Conservation (phyloP, 2,797 vertebrate species). For the Sebastes ruberrimus region DNA sequence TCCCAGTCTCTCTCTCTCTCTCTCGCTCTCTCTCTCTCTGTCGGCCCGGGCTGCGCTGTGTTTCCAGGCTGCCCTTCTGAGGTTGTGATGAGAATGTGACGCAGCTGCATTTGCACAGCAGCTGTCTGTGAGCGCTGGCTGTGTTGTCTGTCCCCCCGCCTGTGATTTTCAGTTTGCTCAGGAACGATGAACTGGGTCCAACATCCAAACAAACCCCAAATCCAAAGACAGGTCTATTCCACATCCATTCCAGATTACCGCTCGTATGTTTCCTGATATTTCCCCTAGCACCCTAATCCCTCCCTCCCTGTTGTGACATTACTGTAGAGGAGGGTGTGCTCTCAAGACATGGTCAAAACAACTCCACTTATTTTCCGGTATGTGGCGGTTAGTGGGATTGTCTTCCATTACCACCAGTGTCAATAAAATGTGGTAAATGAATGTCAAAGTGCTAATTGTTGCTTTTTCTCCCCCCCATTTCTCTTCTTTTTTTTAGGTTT, state of each 20-base stretch:
- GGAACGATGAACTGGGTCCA: neutral
- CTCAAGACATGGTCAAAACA: neutral
- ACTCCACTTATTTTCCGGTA: neutral
- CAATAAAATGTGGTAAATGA: neutral
- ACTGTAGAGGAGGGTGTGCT: neutral
- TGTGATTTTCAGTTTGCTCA: neutral
- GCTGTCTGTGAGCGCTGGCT: slow-evolving; percentile 34
- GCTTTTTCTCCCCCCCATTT: neutral
- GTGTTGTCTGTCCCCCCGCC: neutral
- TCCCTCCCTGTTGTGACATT: neutral
- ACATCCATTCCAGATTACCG: neutral
- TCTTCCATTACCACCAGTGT: neutral
- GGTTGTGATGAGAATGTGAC: slow-evolving; percentile 53
- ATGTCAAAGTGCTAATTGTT: neutral
- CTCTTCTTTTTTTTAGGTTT: slow-evolving; percentile 85
- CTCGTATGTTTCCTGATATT: neutral
- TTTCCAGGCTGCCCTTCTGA: slow-evolving; percentile 28
- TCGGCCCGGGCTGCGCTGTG: slow-evolving; percentile 12
- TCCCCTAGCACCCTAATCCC: neutral
- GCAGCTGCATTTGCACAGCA: slow-evolving; percentile 55
- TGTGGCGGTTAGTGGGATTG: neutral
- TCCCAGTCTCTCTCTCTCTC: neutral
- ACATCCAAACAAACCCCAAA: neutral
- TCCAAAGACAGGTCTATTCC: neutral
- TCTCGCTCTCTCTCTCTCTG: neutral